A percentile compares a stretch with the other conserved stretches of the same genome.
phyloP scores from a whole-genome alignment of 2,888 invertebrate species.

The Acanthopleura granulata region DNA sequence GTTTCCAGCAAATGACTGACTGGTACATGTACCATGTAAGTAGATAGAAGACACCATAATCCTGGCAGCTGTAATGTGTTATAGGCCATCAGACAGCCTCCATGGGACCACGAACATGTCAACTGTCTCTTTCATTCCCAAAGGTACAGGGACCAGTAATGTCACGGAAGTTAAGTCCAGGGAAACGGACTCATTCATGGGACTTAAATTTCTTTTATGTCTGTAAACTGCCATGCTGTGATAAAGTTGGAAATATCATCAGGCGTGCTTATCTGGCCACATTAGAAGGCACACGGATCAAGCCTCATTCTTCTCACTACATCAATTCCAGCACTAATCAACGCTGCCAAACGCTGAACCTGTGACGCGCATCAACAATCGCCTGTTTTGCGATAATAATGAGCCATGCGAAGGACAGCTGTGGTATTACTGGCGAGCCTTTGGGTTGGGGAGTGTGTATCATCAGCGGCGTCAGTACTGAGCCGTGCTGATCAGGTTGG shows the following conservation, averaged over 20 bases:
- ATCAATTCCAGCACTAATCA: not conserved
- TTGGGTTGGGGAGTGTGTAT: not conserved
- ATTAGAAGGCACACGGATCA: not conserved
- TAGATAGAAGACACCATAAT: too few species aligned
- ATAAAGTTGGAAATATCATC: not conserved
- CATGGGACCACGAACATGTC: too few species aligned
- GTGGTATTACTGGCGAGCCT: not conserved
- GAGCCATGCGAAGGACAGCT: not conserved
- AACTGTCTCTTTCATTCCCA: too few species aligned
- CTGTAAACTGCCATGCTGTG: too few species aligned
- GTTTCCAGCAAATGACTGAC: too few species aligned
- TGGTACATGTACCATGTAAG: too few species aligned
- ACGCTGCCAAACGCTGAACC: not conserved
- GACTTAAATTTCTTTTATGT: too few species aligned
- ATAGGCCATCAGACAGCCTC: too few species aligned
- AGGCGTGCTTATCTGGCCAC: not conserved
- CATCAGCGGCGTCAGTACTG: not conserved
- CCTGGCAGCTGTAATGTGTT: too few species aligned
- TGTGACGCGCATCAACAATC: constrained; percentile 8
- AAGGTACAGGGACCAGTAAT: too few species aligned
- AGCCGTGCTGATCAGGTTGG: not conserved
- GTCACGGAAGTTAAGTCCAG: too few species aligned
- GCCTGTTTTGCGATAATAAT: constrained; percentile 9
- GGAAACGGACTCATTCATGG: too few species aligned
- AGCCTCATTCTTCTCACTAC: not conserved